Conservation (phyloP, 1,140 invertebrate species). For the Macrotrachela quadricornifera region DNA sequence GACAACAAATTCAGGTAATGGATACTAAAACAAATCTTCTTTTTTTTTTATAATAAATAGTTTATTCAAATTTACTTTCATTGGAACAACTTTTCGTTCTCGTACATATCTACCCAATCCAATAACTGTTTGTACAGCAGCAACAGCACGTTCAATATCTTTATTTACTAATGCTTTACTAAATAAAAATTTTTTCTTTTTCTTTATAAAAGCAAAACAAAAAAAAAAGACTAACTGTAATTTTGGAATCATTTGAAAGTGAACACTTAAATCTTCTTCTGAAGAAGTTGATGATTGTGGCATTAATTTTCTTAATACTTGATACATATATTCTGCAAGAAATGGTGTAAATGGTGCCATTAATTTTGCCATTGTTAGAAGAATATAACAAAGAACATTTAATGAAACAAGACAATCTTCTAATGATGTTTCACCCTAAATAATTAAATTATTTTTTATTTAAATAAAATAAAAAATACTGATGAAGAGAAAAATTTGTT, state of each 20-base stretch:
- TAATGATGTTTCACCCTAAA: not conserved
- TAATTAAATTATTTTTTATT: conserved; percentile 1
- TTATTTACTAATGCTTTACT: conserved; percentile 51
- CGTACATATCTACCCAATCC: conserved; percentile 73
- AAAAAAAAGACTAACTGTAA: conserved; percentile 29
- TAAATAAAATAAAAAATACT: too few relatives aligned
- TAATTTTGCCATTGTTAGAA: conserved; percentile 9
- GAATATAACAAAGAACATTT: conserved; percentile 5
- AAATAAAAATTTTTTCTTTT: conserved; percentile 4
- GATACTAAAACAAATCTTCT: conserved; percentile 41
- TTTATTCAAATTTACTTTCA: conserved; percentile 41
- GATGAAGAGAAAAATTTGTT: too few relatives aligned
- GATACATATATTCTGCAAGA: conserved; percentile 82
- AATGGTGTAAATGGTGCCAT: conserved; percentile 86
- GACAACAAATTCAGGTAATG: conserved; percentile 76
- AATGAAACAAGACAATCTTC: conserved; percentile 6
- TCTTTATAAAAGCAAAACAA: not conserved
- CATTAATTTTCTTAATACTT: conserved; percentile 44
- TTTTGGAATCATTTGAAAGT: conserved; percentile 66
- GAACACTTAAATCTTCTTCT: conserved; percentile 39
- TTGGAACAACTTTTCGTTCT: conserved; percentile 72
- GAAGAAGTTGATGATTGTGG: not conserved
- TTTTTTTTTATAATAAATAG: not conserved
- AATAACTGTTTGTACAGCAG: conserved; percentile 77
- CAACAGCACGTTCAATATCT: conserved; percentile 67